Percentiles rank a stretch among this genome's conserved stretches.
phyloP scores from a whole-genome alignment of 2,113 vertebrate species.

The Prionailurus bengalensis region DNA sequence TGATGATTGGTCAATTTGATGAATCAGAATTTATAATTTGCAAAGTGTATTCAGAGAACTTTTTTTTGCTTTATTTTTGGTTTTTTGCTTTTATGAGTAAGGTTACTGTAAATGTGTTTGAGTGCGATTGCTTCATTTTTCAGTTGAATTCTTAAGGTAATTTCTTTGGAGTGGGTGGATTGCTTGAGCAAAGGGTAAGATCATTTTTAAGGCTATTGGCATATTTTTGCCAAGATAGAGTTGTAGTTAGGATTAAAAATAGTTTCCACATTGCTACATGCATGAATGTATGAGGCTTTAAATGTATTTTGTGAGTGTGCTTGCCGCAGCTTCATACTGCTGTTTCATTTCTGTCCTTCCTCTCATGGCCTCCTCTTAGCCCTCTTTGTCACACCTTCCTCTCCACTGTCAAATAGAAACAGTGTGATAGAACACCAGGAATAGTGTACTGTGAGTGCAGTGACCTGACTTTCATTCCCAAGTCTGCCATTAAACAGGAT shows the following conservation, averaged over 20 bases:
- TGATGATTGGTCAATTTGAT: neutral
- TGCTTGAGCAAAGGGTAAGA: neutral
- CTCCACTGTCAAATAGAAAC: neutral
- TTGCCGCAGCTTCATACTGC: neutral
- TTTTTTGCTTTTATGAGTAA: conserved; percentile 20
- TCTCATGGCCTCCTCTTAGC: neutral
- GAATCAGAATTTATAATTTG: conserved; percentile 21
- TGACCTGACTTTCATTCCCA: neutral
- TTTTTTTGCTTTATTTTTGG: neutral
- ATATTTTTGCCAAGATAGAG: conserved; percentile 44
- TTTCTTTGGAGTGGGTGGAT: conserved; percentile 20
- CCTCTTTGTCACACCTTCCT: neutral
- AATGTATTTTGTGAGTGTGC: neutral
- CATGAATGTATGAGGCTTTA: conserved; percentile 53
- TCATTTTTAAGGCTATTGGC: conserved; percentile 39
- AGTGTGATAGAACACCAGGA: neutral
- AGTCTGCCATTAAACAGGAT: neutral
- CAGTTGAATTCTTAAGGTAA: conserved; percentile 6
- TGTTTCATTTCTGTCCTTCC: neutral
- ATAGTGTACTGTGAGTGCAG: neutral
- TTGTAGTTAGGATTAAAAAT: conserved; percentile 60
- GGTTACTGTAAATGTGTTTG: neutral
- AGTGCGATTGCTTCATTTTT: conserved; percentile 36
- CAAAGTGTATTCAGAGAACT: neutral
- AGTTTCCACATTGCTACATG: conserved; percentile 41